Evolutionary conservation across 2,888 invertebrate genomes (phyloP), one percentile per base, ranked within the genome.

Genomic region (Therioaphis trifolii): DNA sequence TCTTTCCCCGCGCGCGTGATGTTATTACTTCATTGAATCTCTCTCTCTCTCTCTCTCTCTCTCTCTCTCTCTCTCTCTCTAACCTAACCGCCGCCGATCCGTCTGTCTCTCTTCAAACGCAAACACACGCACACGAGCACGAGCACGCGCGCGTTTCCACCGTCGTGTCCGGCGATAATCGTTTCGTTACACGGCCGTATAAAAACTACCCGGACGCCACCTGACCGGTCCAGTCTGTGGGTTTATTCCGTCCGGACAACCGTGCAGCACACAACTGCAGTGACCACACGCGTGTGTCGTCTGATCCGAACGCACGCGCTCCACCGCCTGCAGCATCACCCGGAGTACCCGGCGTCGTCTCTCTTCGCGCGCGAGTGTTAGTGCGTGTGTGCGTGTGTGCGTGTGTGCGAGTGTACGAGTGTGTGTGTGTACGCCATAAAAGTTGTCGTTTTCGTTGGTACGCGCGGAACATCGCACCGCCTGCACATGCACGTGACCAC

Each of bases 181-280:
- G 82, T 74, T 63, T 82, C 63, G 72, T 72, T 61, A 63, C 61
- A 40, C 82, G 74, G 74, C 35, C 35, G n/a, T 82, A 82, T 82
- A 82, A 82, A 82, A 82, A 74, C 82, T 66, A 72, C 82, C 82
- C 82, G 15, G 52, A 35, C 63, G 52, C 74, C 63, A 9, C 24
- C 74, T 63, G 40, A 52, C 52, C 21, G 49, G 24, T 74, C 72
- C 72, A 82, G 82, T 82, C 24, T n/a, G 21, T 14, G 49, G 11
- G 29, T 24, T 49, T 52, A 46, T 63, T 66, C 40, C 63, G 82
- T 52, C 0, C 40, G 43, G 69, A 58, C 7, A 55, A 55, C n/a
- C n/a, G n/a, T n/a, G n/a, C n/a, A n/a, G n/a, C n/a, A n/a, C n/a
- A n/a, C n/a, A n/a, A n/a, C n/a, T n/a, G n/a, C n/a, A n/a, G n/a